These are phyloP conservation scores for Drosophila koepferae DNA, from an alignment of 2,888 invertebrate genomes.

Conservation along the genomic window DNA sequence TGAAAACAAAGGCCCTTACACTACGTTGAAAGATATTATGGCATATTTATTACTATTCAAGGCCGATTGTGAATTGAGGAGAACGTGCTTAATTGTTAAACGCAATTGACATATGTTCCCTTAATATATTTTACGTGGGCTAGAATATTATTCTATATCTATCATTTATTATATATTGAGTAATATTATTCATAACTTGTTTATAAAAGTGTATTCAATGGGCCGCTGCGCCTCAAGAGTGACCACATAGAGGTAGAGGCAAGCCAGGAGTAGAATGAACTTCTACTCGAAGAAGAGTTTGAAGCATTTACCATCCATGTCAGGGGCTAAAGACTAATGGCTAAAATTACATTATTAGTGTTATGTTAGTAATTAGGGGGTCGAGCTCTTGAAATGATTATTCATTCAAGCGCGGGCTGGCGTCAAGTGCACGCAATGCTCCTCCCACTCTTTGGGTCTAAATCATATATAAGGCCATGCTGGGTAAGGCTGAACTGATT, in stretches of 20 bases:
- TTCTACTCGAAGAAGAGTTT: background rate
- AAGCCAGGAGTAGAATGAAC: constrained; percentile 34
- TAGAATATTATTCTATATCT: too few relatives aligned
- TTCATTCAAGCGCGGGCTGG: constrained; percentile 37
- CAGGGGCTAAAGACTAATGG: background rate
- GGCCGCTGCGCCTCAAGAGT: constrained; percentile 5
- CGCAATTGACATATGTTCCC: background rate
- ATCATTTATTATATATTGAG: too few relatives aligned
- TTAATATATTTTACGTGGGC: too few relatives aligned
- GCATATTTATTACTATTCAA: background rate
- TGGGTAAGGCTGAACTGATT: background rate
- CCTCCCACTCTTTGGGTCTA: background rate
- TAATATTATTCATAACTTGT: too few relatives aligned
- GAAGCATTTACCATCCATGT: background rate
- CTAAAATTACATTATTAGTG: background rate
- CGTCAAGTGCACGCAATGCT: constrained; percentile 24
- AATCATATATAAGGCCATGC: constrained; percentile 13
- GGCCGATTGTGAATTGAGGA: background rate
- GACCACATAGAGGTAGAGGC: constrained; percentile 34
- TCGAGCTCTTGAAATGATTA: constrained; percentile 19
- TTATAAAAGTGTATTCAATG: too few relatives aligned
- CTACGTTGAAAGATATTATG: background rate
- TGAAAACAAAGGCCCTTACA: background rate
- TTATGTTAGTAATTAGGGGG: constrained; percentile 22
- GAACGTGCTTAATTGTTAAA: background rate